These are phyloP conservation scores for Athene noctua DNA, from an alignment of 2,113 vertebrate species.

Conservation along the genomic window DNA sequence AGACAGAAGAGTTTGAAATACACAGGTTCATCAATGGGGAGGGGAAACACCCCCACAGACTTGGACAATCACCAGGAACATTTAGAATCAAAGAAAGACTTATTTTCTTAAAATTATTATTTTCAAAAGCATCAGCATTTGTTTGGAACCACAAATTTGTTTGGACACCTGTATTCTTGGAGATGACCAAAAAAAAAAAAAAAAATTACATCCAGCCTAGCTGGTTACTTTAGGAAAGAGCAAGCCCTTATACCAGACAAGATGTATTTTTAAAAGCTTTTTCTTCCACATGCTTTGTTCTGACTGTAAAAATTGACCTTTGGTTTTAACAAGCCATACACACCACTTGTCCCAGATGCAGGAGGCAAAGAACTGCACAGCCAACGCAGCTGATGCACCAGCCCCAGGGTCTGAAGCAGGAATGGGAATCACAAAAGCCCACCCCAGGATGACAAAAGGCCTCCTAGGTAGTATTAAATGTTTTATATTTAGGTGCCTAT, in stretches of 20 bases:
- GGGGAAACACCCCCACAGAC: neutral
- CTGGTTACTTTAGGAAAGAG: neutral
- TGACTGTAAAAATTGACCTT: neutral
- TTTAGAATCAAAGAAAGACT: neutral
- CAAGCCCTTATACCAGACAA: neutral
- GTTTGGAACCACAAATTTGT: neutral
- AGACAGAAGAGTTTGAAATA: neutral
- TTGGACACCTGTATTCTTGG: neutral
- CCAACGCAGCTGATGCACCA: accelerated
- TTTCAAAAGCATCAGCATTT: neutral
- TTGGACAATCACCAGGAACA: slow-evolving; percentile 4
- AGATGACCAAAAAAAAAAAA: neutral
- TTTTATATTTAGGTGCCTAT: neutral
- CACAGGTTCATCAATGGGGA: neutral
- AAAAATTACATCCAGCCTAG: neutral
- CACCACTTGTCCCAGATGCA: neutral
- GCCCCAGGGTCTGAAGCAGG: neutral
- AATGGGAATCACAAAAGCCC: neutral
- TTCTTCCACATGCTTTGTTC: neutral
- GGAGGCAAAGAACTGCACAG: neutral
- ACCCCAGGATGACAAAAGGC: neutral
- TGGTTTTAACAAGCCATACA: neutral
- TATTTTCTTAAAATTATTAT: neutral
- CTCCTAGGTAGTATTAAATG: neutral
- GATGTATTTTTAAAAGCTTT: neutral